Conservation (phyloP, 2,888 invertebrate genomes). For the Rosalia funebris region DNA sequence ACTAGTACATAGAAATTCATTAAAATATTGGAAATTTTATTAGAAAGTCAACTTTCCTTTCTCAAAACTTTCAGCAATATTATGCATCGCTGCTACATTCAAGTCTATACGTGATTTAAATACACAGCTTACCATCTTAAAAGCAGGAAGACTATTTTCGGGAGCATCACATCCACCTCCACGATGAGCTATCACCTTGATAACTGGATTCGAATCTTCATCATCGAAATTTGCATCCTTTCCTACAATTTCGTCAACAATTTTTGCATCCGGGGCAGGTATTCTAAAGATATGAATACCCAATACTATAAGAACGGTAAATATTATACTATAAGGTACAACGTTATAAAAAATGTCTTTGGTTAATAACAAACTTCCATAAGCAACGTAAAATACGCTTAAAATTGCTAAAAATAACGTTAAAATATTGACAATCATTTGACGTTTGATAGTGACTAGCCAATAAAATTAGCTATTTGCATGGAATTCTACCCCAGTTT, state of each 20-base stretch:
- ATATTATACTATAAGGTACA: constrained; percentile 55
- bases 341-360: constrained; percentile 54
- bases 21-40: too few species aligned
- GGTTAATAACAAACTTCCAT: constrained; percentile 53
- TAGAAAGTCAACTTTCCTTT: too few species aligned
- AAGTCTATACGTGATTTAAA: too few species aligned
- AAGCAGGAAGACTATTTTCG: constrained; percentile 81
- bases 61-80: too few species aligned
- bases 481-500: not conserved
- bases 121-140: constrained; percentile 68
- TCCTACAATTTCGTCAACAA: constrained; percentile 66
- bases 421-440: not conserved
- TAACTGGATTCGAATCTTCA: constrained; percentile 63
- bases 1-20: too few species aligned
- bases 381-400: constrained; percentile 47
- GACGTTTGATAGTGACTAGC: not conserved
- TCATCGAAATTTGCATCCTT: constrained; percentile 65
- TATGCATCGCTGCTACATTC: too few species aligned
- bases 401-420: constrained; percentile 20
- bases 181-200: constrained; percentile 78
- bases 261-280: constrained; percentile 62
- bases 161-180: constrained; percentile 82
- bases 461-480: not conserved
- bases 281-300: constrained; percentile 66
- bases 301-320: constrained; percentile 48